These are phyloP conservation scores for Papilio polyxenes DNA, from an alignment of 1,140 invertebrate genomes.

Conservation along the genomic window DNA sequence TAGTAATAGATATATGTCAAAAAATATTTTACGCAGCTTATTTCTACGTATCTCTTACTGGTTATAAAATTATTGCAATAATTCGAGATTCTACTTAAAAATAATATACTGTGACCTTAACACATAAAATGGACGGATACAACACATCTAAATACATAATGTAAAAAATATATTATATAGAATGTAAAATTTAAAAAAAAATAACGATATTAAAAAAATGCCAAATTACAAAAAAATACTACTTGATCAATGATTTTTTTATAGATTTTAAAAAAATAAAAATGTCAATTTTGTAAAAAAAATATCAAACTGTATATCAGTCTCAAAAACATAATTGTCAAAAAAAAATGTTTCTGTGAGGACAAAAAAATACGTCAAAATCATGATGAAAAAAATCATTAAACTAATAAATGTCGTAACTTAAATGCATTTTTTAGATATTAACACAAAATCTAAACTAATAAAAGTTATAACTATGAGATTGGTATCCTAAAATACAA, in stretches of 20 bases:
- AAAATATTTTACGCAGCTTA: background rate
- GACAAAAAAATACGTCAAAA: background rate
- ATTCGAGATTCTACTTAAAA: background rate
- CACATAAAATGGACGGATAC: background rate
- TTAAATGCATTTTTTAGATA: background rate
- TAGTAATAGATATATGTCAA: background rate
- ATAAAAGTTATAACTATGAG: background rate
- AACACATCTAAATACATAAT: background rate
- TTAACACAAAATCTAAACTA: background rate
- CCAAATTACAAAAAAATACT: background rate
- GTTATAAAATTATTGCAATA: background rate
- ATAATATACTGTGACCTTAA: background rate
- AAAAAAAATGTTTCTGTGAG: background rate
- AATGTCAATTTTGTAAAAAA: background rate
- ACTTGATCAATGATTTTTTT: too few relatives aligned
- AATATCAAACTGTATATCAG: background rate
- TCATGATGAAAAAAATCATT: background rate
- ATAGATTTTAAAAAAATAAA: background rate
- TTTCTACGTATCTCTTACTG: background rate
- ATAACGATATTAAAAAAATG: too few relatives aligned
- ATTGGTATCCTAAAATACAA: background rate
- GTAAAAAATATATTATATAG: background rate
- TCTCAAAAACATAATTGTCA: background rate
- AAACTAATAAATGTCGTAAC: background rate
- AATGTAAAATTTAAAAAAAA: background rate